These are phyloP conservation scores for Salminus brasiliensis DNA, from an alignment of 2,113 vertebrate species.

Conservation along the genomic window DNA sequence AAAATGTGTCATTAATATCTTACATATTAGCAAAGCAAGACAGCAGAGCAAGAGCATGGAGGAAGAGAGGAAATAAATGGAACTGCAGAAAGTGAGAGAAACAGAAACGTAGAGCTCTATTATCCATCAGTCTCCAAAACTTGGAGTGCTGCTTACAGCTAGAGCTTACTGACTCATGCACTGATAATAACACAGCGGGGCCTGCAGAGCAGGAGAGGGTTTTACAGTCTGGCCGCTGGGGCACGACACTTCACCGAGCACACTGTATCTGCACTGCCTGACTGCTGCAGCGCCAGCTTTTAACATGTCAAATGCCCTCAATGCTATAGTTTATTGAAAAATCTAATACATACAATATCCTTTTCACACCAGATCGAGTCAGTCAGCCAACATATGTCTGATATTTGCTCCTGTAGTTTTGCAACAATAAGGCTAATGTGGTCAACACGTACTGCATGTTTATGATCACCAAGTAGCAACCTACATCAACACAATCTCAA, in stretches of 20 bases:
- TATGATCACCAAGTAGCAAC: no score
- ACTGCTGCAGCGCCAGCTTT: neutral
- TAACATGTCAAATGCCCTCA: neutral
- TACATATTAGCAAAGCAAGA: no score
- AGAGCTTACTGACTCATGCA: slow-evolving; percentile 30
- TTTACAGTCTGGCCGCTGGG: neutral
- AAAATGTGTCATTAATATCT: no score
- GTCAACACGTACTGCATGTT: no score
- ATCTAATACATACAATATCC: no score
- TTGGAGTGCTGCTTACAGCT: slow-evolving; percentile 7
- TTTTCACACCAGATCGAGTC: no score
- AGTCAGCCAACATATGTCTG: no score
- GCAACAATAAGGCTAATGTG: no score
- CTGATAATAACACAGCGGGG: neutral
- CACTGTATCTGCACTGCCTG: neutral
- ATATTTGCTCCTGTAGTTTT: no score
- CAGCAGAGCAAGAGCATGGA: no score
- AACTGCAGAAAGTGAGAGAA: slow-evolving; percentile 4
- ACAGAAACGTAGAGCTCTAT: slow-evolving; percentile 21
- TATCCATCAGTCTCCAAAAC: slow-evolving; percentile 7
- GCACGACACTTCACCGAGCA: neutral
- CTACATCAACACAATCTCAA: no score
- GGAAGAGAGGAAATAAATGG: neutral
- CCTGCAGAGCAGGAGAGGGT: neutral
- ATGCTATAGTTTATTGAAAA: no score